These are phyloP conservation scores for Clinocottus analis DNA, from an alignment of 2,113 vertebrate genomes.

Conservation along the genomic window DNA sequence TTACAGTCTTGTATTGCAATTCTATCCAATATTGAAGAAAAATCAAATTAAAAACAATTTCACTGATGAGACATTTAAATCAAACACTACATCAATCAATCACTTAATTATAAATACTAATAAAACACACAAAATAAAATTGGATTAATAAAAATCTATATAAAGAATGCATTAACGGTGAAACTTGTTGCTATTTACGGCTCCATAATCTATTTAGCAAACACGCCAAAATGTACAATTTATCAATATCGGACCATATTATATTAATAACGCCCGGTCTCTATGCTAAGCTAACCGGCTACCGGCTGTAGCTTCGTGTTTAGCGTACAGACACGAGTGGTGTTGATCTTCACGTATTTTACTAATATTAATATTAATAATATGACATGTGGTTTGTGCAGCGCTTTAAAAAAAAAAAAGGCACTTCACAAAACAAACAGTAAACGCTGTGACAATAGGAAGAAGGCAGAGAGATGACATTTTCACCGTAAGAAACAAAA, in stretches of 20 bases:
- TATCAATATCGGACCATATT: neutral
- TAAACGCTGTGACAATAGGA: too few relatives aligned
- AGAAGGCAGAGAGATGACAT: too few relatives aligned
- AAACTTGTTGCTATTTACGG: neutral
- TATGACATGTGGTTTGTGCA: too few relatives aligned
- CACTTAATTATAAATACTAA: neutral
- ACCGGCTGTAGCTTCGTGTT: neutral
- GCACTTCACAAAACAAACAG: too few relatives aligned
- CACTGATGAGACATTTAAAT: neutral
- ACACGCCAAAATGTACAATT: neutral
- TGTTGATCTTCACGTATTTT: neutral
- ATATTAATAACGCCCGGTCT: too few relatives aligned
- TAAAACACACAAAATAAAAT: neutral
- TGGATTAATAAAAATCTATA: neutral
- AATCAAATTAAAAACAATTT: neutral
- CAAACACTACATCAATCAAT: neutral
- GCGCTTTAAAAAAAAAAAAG: too few relatives aligned
- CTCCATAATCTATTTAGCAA: neutral
- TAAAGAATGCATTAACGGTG: neutral
- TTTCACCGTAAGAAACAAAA: too few relatives aligned
- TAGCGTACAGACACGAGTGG: neutral
- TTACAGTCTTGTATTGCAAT: neutral
- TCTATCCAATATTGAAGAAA: neutral
- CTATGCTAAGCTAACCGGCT: conserved; percentile 14
- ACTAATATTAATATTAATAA: neutral